Conservation (phyloP, 1,140 invertebrate genomes). For the Chironomus tepperi region DNA sequence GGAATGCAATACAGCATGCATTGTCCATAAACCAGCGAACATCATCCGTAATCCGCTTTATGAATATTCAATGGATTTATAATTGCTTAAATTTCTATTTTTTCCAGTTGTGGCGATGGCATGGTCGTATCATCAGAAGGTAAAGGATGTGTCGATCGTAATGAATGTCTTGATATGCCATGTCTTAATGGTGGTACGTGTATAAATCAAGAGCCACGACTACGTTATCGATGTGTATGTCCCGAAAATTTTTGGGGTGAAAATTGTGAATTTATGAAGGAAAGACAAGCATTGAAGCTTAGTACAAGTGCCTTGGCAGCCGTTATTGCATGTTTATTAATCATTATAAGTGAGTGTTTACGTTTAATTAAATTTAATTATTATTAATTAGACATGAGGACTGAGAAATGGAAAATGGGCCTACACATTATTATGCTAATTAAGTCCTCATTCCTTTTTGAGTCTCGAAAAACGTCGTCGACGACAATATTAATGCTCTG, state of each 20-base stretch:
- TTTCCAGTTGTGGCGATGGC: constrained; percentile 47
- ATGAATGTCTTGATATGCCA: constrained; percentile 52
- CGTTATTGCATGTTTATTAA: constrained; percentile 52
- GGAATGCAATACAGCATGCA: no score
- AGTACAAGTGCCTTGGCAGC: constrained; percentile 53
- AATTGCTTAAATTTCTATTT: background rate
- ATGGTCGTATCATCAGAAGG: constrained; percentile 49
- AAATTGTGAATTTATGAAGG: constrained; percentile 52
- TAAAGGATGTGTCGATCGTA: constrained; percentile 50
- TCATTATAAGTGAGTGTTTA: constrained; percentile 49
- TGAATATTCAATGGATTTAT: background rate
- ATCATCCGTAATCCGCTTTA: no score
- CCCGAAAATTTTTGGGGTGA: constrained; percentile 53
- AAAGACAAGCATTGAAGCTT: constrained; percentile 51
- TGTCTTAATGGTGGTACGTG: constrained; percentile 52
- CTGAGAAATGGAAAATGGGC: background rate
- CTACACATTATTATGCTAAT: background rate
- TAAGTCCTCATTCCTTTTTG: background rate
- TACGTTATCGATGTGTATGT: constrained; percentile 48
- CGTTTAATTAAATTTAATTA: constrained; percentile 7
- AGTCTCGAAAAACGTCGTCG: no score
- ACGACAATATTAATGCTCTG: no score
- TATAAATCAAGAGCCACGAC: constrained; percentile 46
- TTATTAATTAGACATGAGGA: constrained; percentile 26
- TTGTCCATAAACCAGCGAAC: no score